These are phyloP conservation scores for Bergia puertoricense DNA, from an alignment of 92 coral and sea anemone species.

Conservation along the genomic window DNA sequence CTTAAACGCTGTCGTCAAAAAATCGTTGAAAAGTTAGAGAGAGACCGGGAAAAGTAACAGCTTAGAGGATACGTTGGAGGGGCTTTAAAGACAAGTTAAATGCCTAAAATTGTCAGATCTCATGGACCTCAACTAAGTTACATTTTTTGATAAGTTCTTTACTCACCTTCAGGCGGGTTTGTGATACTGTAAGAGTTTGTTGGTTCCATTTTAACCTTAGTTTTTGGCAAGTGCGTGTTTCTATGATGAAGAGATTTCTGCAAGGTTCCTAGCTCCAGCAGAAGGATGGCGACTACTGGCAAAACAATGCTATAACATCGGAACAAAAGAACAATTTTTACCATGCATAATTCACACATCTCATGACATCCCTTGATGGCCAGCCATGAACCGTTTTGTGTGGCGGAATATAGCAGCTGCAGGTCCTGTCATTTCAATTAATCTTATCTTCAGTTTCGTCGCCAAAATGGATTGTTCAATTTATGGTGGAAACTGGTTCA, in stretches of 20 bases:
- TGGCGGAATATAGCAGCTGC: slow-evolving; percentile 33
- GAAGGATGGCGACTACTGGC: not conserved
- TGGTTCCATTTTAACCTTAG: not conserved
- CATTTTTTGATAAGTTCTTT: not conserved
- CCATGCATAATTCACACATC: slow-evolving; percentile 26
- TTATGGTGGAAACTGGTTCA: slow-evolving; percentile 37
- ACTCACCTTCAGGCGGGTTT: slow-evolving; percentile 19
- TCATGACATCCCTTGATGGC: slow-evolving; percentile 3
- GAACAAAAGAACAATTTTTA: slow-evolving; percentile 2
- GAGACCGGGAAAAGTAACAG: not conserved
- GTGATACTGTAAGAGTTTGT: not conserved
- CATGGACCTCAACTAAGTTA: not conserved
- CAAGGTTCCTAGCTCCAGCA: not conserved
- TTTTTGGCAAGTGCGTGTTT: not conserved
- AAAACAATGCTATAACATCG: not conserved
- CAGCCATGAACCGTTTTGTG: slow-evolving; percentile 28
- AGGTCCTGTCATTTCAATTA: slow-evolving; percentile 22
- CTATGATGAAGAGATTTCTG: not conserved
- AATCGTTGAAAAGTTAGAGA: slow-evolving; percentile 11
- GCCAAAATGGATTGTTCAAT: slow-evolving; percentile 14
- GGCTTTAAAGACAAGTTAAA: slow-evolving; percentile 22
- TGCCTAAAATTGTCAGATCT: slow-evolving; percentile 4
- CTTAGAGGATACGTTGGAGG: slow-evolving; percentile 15
- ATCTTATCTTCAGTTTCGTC: slow-evolving; percentile 13
- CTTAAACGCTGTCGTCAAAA: slow-evolving; percentile 9